Conservation (phyloP, 2,113 vertebrate species). For the Rhineura floridana region DNA sequence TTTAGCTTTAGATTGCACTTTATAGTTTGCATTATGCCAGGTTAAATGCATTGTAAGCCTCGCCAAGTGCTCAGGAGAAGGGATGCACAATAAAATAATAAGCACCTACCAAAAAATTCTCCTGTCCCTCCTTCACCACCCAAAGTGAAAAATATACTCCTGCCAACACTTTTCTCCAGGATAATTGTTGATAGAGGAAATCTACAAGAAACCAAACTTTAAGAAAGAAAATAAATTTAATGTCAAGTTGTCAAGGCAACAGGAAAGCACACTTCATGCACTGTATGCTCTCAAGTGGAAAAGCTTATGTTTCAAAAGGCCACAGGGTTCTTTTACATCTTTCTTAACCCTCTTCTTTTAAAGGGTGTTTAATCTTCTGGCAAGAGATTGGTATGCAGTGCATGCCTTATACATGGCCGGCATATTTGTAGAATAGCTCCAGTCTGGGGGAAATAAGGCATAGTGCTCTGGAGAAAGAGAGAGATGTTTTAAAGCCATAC, state of each 20-base stretch:
- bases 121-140: background rate
- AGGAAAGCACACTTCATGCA: background rate
- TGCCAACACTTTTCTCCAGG: background rate
- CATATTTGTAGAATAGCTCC: background rate
- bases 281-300: background rate
- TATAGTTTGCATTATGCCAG: too few relatives aligned
- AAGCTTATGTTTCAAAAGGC: background rate
- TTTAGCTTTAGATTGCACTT: background rate
- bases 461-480: background rate
- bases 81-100: background rate
- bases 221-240: background rate
- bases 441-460: background rate
- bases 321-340: background rate
- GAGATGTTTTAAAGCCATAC: background rate
- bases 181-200: background rate
- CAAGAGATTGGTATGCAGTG: background rate
- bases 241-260: background rate
- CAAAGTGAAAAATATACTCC: background rate
- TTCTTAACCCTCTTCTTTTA: constrained; percentile 11
- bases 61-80: background rate
- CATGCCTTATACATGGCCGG: background rate
- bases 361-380: background rate
- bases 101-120: background rate
- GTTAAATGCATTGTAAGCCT: background rate
- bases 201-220: background rate